These are phyloP conservation scores for Ranitomeya imitator DNA, from an alignment of 2,113 vertebrate genomes.

Conservation along the genomic window DNA sequence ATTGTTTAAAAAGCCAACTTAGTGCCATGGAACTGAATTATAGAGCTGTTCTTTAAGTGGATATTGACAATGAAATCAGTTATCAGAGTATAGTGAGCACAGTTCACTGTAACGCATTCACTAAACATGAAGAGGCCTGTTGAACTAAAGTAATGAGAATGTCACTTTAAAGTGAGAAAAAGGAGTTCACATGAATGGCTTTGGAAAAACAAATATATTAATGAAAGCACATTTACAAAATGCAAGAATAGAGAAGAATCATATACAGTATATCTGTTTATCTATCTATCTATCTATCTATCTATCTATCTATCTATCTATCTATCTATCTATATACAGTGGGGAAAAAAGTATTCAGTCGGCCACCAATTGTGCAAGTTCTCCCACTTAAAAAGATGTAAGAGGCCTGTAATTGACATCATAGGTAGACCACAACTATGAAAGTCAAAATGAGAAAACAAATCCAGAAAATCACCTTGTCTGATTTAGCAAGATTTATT, in stretches of 20 bases:
- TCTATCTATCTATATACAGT: too few species aligned
- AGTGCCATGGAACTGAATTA: conserved; percentile 42
- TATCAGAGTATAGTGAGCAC: conserved; percentile 47
- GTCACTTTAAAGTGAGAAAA: conserved; percentile 19
- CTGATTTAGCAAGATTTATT: too few species aligned
- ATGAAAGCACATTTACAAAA: neutral
- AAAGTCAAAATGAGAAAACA: too few species aligned
- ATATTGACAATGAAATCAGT: conserved; percentile 54
- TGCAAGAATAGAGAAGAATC: neutral
- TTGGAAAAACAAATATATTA: neutral
- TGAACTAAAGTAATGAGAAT: conserved; percentile 43
- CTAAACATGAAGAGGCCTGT: conserved; percentile 38
- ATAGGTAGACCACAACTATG: too few species aligned
- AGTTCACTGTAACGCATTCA: conserved; percentile 32
- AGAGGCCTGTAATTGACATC: too few species aligned
- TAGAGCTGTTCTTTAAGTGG: conserved; percentile 51
- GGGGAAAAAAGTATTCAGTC: too few species aligned
- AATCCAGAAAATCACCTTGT: too few species aligned
- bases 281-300: too few species aligned
- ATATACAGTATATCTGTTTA: neutral
- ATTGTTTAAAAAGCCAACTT: conserved; percentile 49
- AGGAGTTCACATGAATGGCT: neutral
- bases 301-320: too few species aligned
- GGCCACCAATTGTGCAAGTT: too few species aligned
- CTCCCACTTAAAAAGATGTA: too few species aligned